These are phyloP conservation scores for Drosophila multiciliata DNA, from an alignment of 2,888 invertebrate genomes.

Conservation along the genomic window DNA sequence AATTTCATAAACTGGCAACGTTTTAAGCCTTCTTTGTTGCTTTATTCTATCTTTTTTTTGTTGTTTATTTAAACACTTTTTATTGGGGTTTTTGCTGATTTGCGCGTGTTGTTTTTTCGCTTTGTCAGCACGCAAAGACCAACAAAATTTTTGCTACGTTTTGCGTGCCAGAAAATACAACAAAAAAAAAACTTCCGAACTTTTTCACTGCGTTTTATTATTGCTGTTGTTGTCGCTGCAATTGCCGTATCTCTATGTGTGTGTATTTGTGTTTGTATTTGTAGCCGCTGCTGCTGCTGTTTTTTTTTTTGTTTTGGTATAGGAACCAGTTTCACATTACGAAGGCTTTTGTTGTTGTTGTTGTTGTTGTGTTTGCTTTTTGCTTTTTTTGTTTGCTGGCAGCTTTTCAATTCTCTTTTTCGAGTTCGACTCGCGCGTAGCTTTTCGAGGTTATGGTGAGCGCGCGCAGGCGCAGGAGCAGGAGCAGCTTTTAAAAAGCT, in stretches of 20 bases:
- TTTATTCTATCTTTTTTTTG: neutral
- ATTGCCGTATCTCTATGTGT: slow-evolving; percentile 49
- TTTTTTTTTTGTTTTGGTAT: slow-evolving; percentile 26
- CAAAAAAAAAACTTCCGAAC: slow-evolving; percentile 37
- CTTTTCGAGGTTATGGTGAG: slow-evolving; percentile 69
- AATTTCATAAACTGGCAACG: slow-evolving; percentile 5
- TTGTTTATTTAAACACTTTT: slow-evolving; percentile 32
- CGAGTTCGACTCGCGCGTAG: slow-evolving; percentile 52
- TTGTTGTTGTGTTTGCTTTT: slow-evolving; percentile 33
- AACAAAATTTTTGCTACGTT: slow-evolving; percentile 48
- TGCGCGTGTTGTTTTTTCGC: slow-evolving; percentile 58
- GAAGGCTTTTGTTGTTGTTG: slow-evolving; percentile 61
- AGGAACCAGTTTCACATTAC: slow-evolving; percentile 78
- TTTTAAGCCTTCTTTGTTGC: slow-evolving; percentile 2
- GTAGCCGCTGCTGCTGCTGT: slow-evolving; percentile 24
- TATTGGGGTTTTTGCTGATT: slow-evolving; percentile 1
- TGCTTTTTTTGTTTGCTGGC: slow-evolving; percentile 37
- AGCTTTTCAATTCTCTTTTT: slow-evolving; percentile 56
- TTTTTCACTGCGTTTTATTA: slow-evolving; percentile 72
- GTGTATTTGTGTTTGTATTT: slow-evolving; percentile 34
- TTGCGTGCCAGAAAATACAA: slow-evolving; percentile 56
- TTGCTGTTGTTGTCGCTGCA: slow-evolving; percentile 58
- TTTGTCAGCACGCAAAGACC: slow-evolving; percentile 54
- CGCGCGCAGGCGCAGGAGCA: slow-evolving; percentile 64
- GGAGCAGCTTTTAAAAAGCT: slow-evolving; percentile 65